A percentile compares a stretch with the other conserved stretches of the same genome.
phyloP scores from a whole-genome alignment of 2,888 invertebrate genomes.

The Anthrax anthrax region DNA sequence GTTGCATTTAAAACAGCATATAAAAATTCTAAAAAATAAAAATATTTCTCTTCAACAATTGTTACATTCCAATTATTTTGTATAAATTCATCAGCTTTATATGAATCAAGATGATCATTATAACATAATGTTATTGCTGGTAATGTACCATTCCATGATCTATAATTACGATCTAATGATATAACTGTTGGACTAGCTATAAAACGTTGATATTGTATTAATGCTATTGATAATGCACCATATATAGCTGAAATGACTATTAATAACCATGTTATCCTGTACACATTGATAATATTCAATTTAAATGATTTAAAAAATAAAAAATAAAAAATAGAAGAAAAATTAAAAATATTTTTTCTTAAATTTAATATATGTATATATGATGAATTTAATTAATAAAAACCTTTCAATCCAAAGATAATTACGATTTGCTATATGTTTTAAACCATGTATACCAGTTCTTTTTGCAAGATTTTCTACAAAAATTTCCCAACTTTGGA shows the following conservation, averaged over 20 bases:
- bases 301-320: no score
- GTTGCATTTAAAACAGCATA: conserved; percentile 36
- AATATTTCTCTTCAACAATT: conserved; percentile 30
- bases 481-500: not conserved
- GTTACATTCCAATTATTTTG: conserved; percentile 32
- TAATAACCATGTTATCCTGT: not conserved
- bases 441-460: not conserved
- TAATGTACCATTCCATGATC: conserved; percentile 29
- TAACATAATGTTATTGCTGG: conserved; percentile 31
- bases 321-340: no score
- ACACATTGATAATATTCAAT: no score
- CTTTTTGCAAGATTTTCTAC: not conserved
- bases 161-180: conserved; percentile 27
- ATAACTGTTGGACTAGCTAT: conserved; percentile 28
- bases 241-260: conserved; percentile 17
- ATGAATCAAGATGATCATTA: conserved; percentile 25
- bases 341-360: not conserved
- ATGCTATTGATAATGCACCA: conserved; percentile 18
- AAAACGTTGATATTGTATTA: conserved; percentile 22
- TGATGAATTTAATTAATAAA: not conserved
- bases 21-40: conserved; percentile 36
- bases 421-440: not conserved
- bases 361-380: not conserved
- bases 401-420: not conserved
- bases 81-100: conserved; percentile 25